phyloP scores from a whole-genome alignment of 2,888 invertebrate genomes.

The Sclerodermus sp. region DNA sequence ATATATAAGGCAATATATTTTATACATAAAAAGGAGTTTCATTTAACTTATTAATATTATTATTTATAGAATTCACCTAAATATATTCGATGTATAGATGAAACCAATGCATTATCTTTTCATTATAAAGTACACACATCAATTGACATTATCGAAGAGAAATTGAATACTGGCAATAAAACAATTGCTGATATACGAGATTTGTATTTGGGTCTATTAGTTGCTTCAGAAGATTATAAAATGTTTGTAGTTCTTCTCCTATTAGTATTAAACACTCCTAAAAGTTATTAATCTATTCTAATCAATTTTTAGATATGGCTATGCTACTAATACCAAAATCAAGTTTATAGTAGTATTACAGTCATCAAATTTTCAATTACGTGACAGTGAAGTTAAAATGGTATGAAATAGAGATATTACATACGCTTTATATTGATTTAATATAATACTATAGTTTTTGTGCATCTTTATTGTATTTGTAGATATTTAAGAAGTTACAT shows the following conservation, averaged over 20 bases:
- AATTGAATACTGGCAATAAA: conserved; percentile 66
- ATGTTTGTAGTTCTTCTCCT: conserved; percentile 66
- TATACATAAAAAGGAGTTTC: not conserved
- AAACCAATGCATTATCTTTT: conserved; percentile 82
- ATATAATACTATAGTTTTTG: conserved; percentile 4
- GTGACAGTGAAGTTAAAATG: conserved; percentile 93
- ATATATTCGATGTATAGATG: conserved; percentile 76
- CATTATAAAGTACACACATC: conserved; percentile 94
- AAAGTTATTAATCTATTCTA: not conserved
- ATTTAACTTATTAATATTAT: conserved; percentile 13
- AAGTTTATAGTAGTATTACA: conserved; percentile 93
- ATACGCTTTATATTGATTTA: conserved; percentile 5
- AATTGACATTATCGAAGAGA: conserved; percentile 87
- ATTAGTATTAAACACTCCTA: too few relatives aligned
- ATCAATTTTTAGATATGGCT: conserved; percentile 85
- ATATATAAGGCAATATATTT: not conserved
- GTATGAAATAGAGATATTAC: conserved; percentile 61
- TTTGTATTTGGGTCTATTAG: conserved; percentile 86
- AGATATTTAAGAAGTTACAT: conserved; percentile 90
- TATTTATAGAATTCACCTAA: conserved; percentile 85
- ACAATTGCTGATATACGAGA: conserved; percentile 79
- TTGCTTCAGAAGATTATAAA: conserved; percentile 94
- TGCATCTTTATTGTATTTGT: conserved; percentile 29
- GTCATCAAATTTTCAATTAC: conserved; percentile 80
- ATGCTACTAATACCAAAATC: conserved; percentile 95